These are phyloP conservation scores for Timema cristinae DNA, from an alignment of 2,888 invertebrate species.

Conservation along the genomic window DNA sequence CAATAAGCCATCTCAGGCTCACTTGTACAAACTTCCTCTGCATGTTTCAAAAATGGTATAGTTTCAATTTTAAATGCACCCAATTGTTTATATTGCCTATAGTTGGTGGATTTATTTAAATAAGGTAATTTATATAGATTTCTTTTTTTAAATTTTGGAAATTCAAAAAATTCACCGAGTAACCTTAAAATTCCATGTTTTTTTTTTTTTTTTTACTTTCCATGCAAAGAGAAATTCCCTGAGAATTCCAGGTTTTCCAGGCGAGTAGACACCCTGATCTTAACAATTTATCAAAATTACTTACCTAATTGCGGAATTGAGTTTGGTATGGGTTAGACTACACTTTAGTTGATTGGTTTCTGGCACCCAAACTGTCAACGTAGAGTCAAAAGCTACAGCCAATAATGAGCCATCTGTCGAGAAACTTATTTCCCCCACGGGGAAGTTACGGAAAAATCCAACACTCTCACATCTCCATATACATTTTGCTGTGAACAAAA, in stretches of 20 bases:
- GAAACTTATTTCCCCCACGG: slow-evolving; percentile 58
- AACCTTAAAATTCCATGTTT: no score
- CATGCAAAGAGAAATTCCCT: no score
- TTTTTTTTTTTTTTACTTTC: no score
- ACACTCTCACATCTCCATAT: slow-evolving; percentile 63
- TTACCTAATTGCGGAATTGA: slow-evolving; percentile 44
- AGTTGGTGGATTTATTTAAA: no score
- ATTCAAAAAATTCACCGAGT: no score
- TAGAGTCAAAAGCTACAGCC: slow-evolving; percentile 62
- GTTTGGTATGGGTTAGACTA: slow-evolving; percentile 48
- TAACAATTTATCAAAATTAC: slow-evolving; percentile 23
- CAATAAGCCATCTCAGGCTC: no score
- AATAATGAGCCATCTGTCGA: slow-evolving; percentile 73
- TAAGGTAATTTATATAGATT: no score
- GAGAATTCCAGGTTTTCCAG: neutral
- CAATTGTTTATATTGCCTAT: no score
- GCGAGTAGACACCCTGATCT: neutral
- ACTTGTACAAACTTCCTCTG: no score
- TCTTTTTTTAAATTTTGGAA: no score
- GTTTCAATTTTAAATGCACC: no score
- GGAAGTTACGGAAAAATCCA: slow-evolving; percentile 57
- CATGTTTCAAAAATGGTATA: no score
- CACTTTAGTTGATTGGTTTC: slow-evolving; percentile 55
- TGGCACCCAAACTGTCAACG: slow-evolving; percentile 66
- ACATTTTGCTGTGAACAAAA: slow-evolving; percentile 30